Base-by-base conservation (phyloP, 2,888 invertebrate genomes). In the Sesia bembeciformis region DNA sequence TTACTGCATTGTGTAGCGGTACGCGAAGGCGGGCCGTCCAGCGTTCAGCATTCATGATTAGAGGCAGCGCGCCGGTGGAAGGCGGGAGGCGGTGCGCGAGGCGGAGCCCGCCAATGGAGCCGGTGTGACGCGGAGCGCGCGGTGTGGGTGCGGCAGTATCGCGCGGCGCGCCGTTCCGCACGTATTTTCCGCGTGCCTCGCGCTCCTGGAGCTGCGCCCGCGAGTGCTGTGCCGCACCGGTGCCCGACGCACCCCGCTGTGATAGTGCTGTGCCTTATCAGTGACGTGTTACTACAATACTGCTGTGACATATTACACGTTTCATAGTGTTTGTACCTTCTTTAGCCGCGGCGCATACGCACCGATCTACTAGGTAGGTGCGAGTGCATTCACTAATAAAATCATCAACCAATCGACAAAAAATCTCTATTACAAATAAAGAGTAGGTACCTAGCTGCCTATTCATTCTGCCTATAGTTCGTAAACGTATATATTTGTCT, bases 101-200 rank as follows among this genome's bases (percentile, higher is more conserved):
- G 53, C 54, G 52, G 8, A 52, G 53, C 49, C 6, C 42, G 49
- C 50, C 43, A 39, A 46, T n/a, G 54, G 50, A 46, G 49, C 43
- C 49, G 53, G 40, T 6, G 51, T 23, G 41, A 39, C 41, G 57
- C 43, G 43, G 51, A 55, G 52, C 55, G 49, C 49, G 51, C 39
- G 55, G 40, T 41, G 53, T 40, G 46, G 49, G 56, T 49, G 60
- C 61, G 64, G 55, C 77, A 77, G 80, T 78, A 64, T 57, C 70
- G 75, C 73, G 76, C 74, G 68, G 71, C 74, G 70, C 75, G 78
- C 71, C 72, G 74, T 59, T 56, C 56, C 57, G 65, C 58, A 62
- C 66, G 74, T 64, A 63, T 63, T 56, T 57, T 53, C 56, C 49
- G 56, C 56, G 58, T 53, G 41, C 51, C 49, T 40, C 55, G 55